A percentile compares a stretch with the other conserved stretches of the same genome.
These are phyloP conservation scores for Gadopsis marmoratus DNA, from an alignment of 2,797 vertebrate species.

Conservation along the genomic window DNA sequence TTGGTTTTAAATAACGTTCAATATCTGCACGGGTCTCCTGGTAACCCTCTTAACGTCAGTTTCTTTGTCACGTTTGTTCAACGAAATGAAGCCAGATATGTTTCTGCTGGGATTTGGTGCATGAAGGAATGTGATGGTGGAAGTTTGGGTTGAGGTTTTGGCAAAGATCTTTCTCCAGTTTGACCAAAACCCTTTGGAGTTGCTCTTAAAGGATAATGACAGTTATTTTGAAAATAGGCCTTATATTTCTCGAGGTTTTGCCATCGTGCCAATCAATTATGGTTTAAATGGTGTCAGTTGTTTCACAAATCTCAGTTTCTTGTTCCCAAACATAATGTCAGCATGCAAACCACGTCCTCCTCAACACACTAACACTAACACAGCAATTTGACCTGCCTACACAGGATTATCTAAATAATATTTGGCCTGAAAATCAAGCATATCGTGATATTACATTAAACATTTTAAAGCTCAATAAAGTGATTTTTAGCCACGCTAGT, in stretches of 20 bases:
- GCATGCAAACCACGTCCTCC: constrained; percentile 17
- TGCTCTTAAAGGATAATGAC: constrained; percentile 31
- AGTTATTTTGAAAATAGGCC: constrained; percentile 21
- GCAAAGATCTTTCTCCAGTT: constrained; percentile 31
- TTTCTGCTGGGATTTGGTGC: constrained; percentile 16
- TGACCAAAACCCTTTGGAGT: constrained; percentile 20
- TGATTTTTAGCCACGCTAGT: neutral
- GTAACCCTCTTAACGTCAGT: constrained; percentile 6
- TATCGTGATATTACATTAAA: neutral
- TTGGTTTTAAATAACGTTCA: constrained; percentile 17
- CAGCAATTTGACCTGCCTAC: neutral
- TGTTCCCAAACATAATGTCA: neutral
- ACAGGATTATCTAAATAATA: neutral
- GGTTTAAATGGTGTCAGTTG: constrained; percentile 12
- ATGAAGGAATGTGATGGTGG: constrained; percentile 47
- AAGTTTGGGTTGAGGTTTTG: constrained; percentile 55
- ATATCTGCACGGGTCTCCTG: constrained; percentile 24
- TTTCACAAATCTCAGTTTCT: neutral
- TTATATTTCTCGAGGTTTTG: constrained; percentile 5
- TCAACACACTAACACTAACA: neutral
- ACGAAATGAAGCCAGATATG: neutral
- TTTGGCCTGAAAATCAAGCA: too few relatives aligned
- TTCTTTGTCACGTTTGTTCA: constrained; percentile 12
- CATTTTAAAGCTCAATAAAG: neutral
- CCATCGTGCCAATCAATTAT: constrained; percentile 22